Evolutionary conservation across 2,888 invertebrate genomes (phyloP).

Genomic region (Tolmerus cingulatus): DNA sequence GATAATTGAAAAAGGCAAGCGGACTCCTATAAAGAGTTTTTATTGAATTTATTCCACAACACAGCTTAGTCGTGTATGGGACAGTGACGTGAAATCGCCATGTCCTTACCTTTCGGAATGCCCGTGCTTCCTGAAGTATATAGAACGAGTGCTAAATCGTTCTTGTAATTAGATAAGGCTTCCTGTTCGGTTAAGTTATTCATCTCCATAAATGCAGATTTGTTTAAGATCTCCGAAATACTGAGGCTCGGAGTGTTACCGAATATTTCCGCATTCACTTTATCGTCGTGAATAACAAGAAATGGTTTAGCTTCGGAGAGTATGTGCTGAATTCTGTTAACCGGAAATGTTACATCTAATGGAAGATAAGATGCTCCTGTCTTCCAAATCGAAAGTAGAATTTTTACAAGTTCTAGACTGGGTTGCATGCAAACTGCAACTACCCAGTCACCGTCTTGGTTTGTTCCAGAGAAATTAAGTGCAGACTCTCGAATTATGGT

Average conservation of each 20-base stretch:
- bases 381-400: constrained; percentile 80
- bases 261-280: constrained; percentile 54
- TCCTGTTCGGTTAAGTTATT: constrained; percentile 59
- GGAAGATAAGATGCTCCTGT: constrained; percentile 86
- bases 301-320: constrained; percentile 77
- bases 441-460: constrained; percentile 75
- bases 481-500: constrained; percentile 56
- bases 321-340: constrained; percentile 77
- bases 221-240: constrained; percentile 56
- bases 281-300: constrained; percentile 70
- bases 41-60: neutral
- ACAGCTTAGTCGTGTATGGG: neutral
- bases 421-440: constrained; percentile 84
- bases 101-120: constrained; percentile 76
- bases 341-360: constrained; percentile 77
- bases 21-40: constrained; percentile 70
- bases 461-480: constrained; percentile 59
- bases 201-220: constrained; percentile 54
- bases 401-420: constrained; percentile 72
- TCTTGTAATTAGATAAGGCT: constrained; percentile 58
- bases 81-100: neutral
- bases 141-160: constrained; percentile 57
- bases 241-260: constrained; percentile 54
- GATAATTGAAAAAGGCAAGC: constrained; percentile 77
- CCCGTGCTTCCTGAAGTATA: constrained; percentile 93